Evolutionary conservation across 2,113 vertebrate genomes (phyloP), one percentile per base, ranked within the genome.

Genomic region (Sinocyclocheilus rhinocerous): DNA sequence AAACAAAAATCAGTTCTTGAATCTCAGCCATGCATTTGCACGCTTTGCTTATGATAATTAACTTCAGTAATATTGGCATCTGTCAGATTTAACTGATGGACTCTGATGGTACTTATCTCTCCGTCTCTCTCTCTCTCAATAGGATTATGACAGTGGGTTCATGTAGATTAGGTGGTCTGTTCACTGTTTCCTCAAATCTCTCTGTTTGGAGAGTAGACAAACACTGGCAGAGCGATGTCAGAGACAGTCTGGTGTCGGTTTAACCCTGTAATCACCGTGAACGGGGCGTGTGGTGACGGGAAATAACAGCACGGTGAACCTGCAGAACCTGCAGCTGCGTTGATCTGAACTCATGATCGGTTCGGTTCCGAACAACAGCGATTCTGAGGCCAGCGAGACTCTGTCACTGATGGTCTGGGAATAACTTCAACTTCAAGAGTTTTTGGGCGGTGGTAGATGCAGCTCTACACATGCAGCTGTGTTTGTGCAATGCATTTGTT

Each of bases 81-180:
- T 10, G 76, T 42, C 42, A 42, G 42, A 42, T 42, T 8, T 1
- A 42, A 6, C 16, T 70, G 52, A 22, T 48, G 11, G 45, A 22
- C 12, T 26, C 3, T 36, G 39, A 39, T 39, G 39, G 6, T 39
- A 39, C 39, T 39, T 6, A 39, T 39, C 39, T 45, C 11, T 50
- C 48, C 36, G 4, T 55, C 16, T 36, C 24, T 59, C 29, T 39
- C 4, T 13, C 55, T 8, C 12, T 13, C 33, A n/a, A 59, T 80
- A 63, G 77, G 77, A 80, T 80, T 80, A 80, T 80, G 77, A 63
- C 77, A 18, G 24, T 29, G 76, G 72, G 20, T 24, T 8, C 20
- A 16, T 61, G 18, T 33, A 33, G 77, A 79, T 80, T 63, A 80
- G 55, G 78, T 63, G 78, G 78, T 42, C 78, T 63, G 55, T 20